A percentile compares a stretch with the other conserved stretches of the same genome.
Conservation (phyloP, 2,888 invertebrate species). For the Digitonthophagus gazella region DNA sequence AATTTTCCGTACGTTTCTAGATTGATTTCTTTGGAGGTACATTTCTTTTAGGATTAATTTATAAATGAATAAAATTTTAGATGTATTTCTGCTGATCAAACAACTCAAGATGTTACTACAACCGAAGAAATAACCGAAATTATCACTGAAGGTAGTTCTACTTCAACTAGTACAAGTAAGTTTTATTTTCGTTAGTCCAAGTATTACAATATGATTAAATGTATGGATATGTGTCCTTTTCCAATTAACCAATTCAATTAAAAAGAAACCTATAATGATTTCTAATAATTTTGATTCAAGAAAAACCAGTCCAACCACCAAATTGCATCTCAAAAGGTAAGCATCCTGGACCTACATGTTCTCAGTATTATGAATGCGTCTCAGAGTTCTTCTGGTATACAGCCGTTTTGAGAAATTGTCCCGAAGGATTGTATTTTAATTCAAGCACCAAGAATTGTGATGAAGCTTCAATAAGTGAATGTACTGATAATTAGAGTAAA, state of each 20-base stretch:
- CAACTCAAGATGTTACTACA: background rate
- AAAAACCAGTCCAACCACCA: background rate
- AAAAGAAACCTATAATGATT: background rate
- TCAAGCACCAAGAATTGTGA: background rate
- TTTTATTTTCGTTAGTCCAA: background rate
- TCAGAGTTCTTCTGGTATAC: background rate
- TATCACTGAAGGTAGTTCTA: too few species aligned
- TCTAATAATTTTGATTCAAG: background rate
- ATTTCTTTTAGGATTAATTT: too few species aligned
- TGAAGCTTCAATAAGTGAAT: background rate
- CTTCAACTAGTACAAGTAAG: too few species aligned
- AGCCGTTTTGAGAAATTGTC: background rate
- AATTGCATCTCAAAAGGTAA: background rate
- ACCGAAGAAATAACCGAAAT: too few species aligned
- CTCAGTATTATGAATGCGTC: background rate
- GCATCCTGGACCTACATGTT: background rate
- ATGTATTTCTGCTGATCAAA: background rate
- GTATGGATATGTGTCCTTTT: too few species aligned
- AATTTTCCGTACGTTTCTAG: conserved; percentile 27
- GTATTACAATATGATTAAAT: too few species aligned
- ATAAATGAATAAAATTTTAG: background rate
- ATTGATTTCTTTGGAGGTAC: background rate
- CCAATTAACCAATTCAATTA: background rate
- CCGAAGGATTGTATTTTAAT: background rate
- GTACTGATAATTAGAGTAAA: background rate